Base-by-base conservation (phyloP, 2,113 vertebrate genomes). In the Indicator maculatus region DNA sequence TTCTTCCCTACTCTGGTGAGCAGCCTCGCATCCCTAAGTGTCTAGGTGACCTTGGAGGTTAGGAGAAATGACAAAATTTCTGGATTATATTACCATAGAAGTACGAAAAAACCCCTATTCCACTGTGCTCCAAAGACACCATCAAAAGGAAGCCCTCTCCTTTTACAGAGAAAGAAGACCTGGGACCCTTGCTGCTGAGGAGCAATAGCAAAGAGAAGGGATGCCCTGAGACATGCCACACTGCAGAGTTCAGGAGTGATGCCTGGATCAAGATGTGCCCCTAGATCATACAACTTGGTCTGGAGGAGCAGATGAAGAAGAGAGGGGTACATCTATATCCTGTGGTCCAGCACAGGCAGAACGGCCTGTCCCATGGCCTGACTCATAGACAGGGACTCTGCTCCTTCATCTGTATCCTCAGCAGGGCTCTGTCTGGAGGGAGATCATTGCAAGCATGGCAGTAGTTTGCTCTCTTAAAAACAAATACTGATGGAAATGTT, bases 1-100 rank as follows among this genome's bases (percentile, higher is more conserved):
- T 69, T 80, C 36, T 92, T 93, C 77, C 76, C 84, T 94, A 94
- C 55, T 75, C 66, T 10, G 4, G 65, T 81, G 88, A 93, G 83
- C 80, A 91, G 79, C 61, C 69, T 72, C 0, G 0, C 66, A 61
- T 90, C 88, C 60, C 83, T 82, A 36, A 94, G 90, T 30, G 24
- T 75, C 61, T 83, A 59, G 44, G 76, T 94, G 88, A 96, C 94
- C 88, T 91, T 94, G 88, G 41, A 88, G 80, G 73, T 79, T 72
- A 84, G 70, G n/a, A 91, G 65, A 81, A 90, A 66, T 33, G 16
- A 71, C n/a, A 93, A 65, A 86, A 93, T 86, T 45, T 58, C 59
- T 56, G 20, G 66, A 93, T 55, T 58, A 16, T 66, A 31, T 78
- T 78, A 91, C 38, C 24, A 69, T 1, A 47, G 26, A 2, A 78